Evolutionary conservation across 2,797 vertebrate genomes (phyloP).

Genomic region (Manis pentadactyla): DNA sequence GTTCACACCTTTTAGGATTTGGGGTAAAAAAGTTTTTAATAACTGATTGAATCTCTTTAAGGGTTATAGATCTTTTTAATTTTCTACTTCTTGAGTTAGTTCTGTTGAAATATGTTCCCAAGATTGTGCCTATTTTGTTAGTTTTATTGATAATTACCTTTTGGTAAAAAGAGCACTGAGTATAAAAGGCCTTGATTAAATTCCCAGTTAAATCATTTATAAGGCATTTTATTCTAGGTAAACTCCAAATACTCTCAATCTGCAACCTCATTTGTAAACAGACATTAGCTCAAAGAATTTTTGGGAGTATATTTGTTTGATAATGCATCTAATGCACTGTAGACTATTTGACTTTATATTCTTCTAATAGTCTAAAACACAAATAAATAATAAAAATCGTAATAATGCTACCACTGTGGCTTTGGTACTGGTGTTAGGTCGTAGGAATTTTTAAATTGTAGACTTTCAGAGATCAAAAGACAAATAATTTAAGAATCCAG

Average conservation of each 20-base stretch:
- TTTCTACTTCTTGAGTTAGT: background rate
- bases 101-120: background rate
- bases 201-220: background rate
- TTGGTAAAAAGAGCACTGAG: background rate
- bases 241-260: background rate
- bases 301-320: background rate
- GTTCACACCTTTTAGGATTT: background rate
- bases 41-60: background rate
- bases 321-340: background rate
- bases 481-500: background rate
- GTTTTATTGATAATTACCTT: background rate
- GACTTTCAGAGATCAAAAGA: background rate
- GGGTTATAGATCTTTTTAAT: background rate
- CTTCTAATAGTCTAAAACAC: background rate
- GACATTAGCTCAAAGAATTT: background rate
- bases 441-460: background rate
- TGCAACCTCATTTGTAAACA: background rate
- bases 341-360: background rate
- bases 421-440: background rate
- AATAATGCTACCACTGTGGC: background rate
- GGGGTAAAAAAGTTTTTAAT: background rate
- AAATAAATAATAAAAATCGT: background rate
- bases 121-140: background rate
- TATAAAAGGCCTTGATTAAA: background rate
- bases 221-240: background rate